These are phyloP conservation scores for Drosophila funebris DNA, from an alignment of 1,140 invertebrate species.

Conservation along the genomic window DNA sequence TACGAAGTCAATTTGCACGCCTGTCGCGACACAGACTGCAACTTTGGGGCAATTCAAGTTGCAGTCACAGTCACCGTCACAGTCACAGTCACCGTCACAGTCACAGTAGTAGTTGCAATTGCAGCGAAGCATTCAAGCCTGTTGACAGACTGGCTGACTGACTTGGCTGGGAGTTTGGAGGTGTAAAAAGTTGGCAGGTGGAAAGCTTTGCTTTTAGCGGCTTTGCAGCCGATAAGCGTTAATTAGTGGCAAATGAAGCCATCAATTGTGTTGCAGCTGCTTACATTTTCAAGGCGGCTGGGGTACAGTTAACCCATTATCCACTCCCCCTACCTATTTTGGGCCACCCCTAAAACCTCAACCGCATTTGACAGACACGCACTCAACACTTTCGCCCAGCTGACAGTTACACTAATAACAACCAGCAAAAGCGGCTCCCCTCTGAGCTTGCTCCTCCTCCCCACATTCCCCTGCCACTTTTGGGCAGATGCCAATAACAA, in stretches of 20 bases:
- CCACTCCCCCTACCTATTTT: neutral
- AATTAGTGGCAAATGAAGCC: constrained; percentile 80
- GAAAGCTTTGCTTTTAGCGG: neutral
- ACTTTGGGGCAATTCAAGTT: neutral
- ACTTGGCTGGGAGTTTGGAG: neutral
- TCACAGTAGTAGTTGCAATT: no score
- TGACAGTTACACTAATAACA: constrained; percentile 79
- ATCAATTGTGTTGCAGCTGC: constrained; percentile 61
- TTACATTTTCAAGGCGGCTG: constrained; percentile 45
- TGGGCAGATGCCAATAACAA: constrained; percentile 14
- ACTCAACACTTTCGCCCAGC: constrained; percentile 74
- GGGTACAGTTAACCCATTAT: neutral
- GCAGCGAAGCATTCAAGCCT: neutral
- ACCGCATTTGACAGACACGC: constrained; percentile 72
- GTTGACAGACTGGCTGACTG: neutral
- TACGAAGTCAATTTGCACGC: constrained; percentile 71
- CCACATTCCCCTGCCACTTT: neutral
- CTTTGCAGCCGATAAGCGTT: constrained; percentile 56
- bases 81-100: neutral
- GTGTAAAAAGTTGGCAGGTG: neutral
- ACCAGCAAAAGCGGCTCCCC: neutral
- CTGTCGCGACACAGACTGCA: constrained; percentile 2
- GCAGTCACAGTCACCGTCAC: neutral
- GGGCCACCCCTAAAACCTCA: constrained; percentile 27
- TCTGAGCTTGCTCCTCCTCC: neutral